Evolutionary conservation across 2,888 invertebrate genomes (phyloP).

Genomic region (Erpobdella octoculata): DNA sequence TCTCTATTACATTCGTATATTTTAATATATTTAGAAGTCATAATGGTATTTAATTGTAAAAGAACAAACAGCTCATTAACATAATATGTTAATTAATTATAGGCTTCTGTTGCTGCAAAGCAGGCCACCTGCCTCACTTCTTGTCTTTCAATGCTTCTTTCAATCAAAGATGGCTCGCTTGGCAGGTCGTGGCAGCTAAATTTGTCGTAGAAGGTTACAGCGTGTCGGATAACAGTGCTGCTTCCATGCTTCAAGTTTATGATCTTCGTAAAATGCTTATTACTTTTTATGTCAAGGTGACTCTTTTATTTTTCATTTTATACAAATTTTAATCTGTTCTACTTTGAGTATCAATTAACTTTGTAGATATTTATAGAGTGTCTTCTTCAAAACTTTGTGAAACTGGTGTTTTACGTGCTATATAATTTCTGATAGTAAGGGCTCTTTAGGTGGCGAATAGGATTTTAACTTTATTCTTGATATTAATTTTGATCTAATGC

Average conservation of each 20-base stretch:
- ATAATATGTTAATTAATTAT: constrained; percentile 10
- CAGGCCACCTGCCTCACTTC: constrained; percentile 77
- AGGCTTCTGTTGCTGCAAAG: constrained; percentile 83
- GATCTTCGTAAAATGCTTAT: constrained; percentile 93
- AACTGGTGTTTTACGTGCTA: too few species aligned
- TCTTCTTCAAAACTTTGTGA: too few species aligned
- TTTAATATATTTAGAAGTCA: not conserved
- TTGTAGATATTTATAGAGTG: too few species aligned
- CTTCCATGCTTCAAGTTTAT: constrained; percentile 91
- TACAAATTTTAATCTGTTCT: too few species aligned
- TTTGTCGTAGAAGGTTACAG: constrained; percentile 97
- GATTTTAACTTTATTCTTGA: too few species aligned
- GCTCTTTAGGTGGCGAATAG: too few species aligned
- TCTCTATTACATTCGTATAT: not conserved
- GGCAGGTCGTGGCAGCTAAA: constrained; percentile 88
- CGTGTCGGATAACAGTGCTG: constrained; percentile 92
- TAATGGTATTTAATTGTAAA: not conserved
- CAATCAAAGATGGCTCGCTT: constrained; percentile 90
- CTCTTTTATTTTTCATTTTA: too few species aligned
- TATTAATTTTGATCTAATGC: too few species aligned
- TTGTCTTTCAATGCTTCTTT: constrained; percentile 93
- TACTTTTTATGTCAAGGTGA: constrained; percentile 90
- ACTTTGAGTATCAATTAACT: too few species aligned
- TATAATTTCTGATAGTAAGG: too few species aligned
- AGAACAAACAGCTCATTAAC: not conserved